A percentile compares a stretch with the other conserved stretches of the same genome.
Evolutionary conservation across 1,140 invertebrate species (phyloP).

Genomic region (Hirudo medicinalis): DNA sequence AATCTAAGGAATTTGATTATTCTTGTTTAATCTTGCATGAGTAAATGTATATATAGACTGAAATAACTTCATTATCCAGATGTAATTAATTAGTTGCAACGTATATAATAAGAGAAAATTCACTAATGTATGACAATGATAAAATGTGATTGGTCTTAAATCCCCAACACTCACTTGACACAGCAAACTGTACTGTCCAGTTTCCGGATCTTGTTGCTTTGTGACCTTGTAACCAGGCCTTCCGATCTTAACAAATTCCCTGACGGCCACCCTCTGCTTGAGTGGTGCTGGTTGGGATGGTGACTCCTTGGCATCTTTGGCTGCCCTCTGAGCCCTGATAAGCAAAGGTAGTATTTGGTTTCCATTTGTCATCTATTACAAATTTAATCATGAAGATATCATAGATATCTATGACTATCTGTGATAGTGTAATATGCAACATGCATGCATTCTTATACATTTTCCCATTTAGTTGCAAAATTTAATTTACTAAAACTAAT

Average conservation of each 20-base stretch:
- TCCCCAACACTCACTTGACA: constrained; percentile 63
- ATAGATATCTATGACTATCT: too few species aligned
- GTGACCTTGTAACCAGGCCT: constrained; percentile 96
- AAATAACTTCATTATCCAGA: not conserved
- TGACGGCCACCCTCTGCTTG: constrained; percentile 86
- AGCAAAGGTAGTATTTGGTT: not conserved
- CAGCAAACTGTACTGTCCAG: constrained; percentile 84
- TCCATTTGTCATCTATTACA: too few species aligned
- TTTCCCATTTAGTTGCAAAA: too few species aligned
- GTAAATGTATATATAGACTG: not conserved
- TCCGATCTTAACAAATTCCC: constrained; percentile 99
- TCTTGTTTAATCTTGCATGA: not conserved
- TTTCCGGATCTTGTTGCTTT: constrained; percentile 88
- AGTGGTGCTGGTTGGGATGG: constrained; percentile 76
- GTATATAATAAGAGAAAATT: too few species aligned
- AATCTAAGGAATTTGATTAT: constrained; percentile 29
- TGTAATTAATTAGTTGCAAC: not conserved
- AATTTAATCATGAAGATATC: too few species aligned
- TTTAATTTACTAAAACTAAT: too few species aligned
- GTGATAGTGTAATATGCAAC: too few species aligned
- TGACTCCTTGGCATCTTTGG: constrained; percentile 94
- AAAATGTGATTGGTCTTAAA: too few species aligned
- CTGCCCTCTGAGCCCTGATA: constrained; percentile 67
- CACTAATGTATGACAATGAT: too few species aligned
- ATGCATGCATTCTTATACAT: too few species aligned